Conservation (phyloP, 2,797 vertebrate genomes). For the Pangasius sanitwongsei region DNA sequence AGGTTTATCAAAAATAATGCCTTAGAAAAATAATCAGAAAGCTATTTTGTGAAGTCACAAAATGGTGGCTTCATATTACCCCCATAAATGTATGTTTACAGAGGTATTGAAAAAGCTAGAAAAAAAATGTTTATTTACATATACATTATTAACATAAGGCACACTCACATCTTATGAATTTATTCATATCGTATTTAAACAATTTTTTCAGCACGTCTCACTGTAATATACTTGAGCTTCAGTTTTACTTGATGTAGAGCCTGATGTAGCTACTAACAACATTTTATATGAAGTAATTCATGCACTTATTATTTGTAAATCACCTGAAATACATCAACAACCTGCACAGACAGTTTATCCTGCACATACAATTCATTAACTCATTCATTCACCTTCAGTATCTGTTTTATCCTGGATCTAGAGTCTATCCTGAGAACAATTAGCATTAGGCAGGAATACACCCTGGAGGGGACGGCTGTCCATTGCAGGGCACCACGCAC, state of each 20-base stretch:
- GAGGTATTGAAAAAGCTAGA: not conserved
- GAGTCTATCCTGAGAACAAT: not conserved
- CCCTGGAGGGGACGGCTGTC: not conserved
- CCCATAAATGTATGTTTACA: not conserved
- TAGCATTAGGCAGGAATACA: not conserved
- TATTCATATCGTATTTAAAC: not conserved
- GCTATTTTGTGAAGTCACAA: not conserved
- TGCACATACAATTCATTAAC: not conserved
- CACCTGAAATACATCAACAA: not conserved
- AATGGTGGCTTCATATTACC: not conserved
- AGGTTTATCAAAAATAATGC: not conserved
- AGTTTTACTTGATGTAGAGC: not conserved
- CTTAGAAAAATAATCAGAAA: not conserved
- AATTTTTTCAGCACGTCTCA: not conserved
- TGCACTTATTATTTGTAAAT: not conserved
- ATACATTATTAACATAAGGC: not conserved
- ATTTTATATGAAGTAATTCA: not conserved
- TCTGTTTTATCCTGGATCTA: not conserved
- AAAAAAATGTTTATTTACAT: not conserved
- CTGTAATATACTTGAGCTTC: not conserved
- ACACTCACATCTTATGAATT: not conserved
- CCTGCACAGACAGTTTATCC: not conserved
- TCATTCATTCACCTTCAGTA: not conserved
- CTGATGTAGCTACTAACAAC: not conserved
- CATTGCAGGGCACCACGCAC: not conserved